These are phyloP conservation scores for Phrynocephalus vlangalii DNA, from an alignment of 2,797 vertebrate genomes.

Conservation along the genomic window DNA sequence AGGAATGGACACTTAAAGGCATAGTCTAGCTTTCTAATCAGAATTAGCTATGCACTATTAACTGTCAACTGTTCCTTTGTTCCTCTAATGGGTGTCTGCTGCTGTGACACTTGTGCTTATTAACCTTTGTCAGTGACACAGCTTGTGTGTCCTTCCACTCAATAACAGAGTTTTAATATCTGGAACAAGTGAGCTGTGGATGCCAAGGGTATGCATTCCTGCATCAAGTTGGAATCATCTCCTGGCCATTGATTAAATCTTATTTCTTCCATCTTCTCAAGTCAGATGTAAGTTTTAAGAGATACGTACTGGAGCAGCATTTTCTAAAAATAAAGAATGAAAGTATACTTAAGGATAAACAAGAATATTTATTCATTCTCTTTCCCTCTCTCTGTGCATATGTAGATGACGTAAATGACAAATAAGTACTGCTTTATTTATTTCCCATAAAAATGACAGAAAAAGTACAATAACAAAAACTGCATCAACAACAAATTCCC, in stretches of 20 bases:
- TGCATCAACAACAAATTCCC: not conserved
- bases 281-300: not conserved
- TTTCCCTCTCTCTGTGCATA: not conserved
- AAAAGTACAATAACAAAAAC: not conserved
- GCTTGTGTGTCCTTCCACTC: slow-evolving; percentile 24
- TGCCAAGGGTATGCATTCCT: not conserved
- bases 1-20: slow-evolving; percentile 14
- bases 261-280: not conserved
- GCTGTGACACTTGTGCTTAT: slow-evolving; percentile 43
- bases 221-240: not conserved
- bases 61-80: slow-evolving; percentile 38
- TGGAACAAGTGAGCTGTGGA: slow-evolving; percentile 10
- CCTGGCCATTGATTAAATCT: slow-evolving; percentile 3
- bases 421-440: not conserved
- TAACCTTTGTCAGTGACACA: slow-evolving; percentile 46
- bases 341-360: not conserved
- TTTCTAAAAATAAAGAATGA: not conserved
- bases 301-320: not conserved
- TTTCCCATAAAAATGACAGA: not conserved
- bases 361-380: not conserved
- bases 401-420: not conserved
- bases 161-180: slow-evolving; percentile 31
- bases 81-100: slow-evolving; percentile 41
- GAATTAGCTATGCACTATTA: slow-evolving; percentile 48
- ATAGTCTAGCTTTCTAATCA: slow-evolving; percentile 34